These are phyloP conservation scores for Siphamia tubifer DNA, from an alignment of 2,113 vertebrate genomes.

Conservation along the genomic window DNA sequence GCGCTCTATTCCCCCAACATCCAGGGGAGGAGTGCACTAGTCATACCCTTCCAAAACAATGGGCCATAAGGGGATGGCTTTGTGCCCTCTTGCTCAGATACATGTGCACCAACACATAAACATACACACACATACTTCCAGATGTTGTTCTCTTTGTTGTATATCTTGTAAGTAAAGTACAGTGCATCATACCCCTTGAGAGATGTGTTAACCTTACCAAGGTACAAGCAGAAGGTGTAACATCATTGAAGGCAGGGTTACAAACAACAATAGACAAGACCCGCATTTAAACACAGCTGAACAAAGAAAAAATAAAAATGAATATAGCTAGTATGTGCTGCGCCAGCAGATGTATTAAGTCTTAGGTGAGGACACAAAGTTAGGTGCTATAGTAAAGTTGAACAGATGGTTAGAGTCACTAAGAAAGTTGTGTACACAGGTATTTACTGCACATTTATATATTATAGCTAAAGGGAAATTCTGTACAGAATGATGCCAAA, in stretches of 20 bases:
- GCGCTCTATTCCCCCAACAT: slow-evolving; percentile 56
- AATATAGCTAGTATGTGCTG: neutral
- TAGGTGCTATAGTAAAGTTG: slow-evolving; percentile 2
- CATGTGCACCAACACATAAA: neutral
- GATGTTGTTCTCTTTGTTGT: slow-evolving; percentile 63
- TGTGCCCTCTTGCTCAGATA: slow-evolving; percentile 31
- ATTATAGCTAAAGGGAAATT: neutral
- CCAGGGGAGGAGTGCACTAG: slow-evolving; percentile 45
- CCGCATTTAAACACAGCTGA: slow-evolving; percentile 4
- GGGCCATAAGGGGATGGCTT: slow-evolving; percentile 48
- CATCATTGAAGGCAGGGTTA: slow-evolving; percentile 21
- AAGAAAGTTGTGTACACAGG: slow-evolving; percentile 11
- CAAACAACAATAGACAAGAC: slow-evolving; percentile 19
- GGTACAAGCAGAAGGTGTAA: slow-evolving; percentile 38
- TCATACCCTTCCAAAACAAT: slow-evolving; percentile 66
- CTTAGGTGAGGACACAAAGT: slow-evolving; percentile 22
- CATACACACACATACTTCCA: slow-evolving; percentile 34
- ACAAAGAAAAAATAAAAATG: neutral
- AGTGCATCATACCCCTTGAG: slow-evolving; percentile 25
- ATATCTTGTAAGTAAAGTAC: slow-evolving; percentile 27
- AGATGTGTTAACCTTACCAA: slow-evolving; percentile 35
- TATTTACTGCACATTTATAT: slow-evolving; percentile 28
- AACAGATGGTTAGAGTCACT: slow-evolving; percentile 38
- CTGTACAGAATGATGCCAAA: neutral
- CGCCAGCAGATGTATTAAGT: slow-evolving; percentile 17